A percentile compares a stretch with the other conserved stretches of the same genome.
Evolutionary conservation across 2,888 invertebrate species (phyloP).

Genomic region (Spodoptera littoralis): DNA sequence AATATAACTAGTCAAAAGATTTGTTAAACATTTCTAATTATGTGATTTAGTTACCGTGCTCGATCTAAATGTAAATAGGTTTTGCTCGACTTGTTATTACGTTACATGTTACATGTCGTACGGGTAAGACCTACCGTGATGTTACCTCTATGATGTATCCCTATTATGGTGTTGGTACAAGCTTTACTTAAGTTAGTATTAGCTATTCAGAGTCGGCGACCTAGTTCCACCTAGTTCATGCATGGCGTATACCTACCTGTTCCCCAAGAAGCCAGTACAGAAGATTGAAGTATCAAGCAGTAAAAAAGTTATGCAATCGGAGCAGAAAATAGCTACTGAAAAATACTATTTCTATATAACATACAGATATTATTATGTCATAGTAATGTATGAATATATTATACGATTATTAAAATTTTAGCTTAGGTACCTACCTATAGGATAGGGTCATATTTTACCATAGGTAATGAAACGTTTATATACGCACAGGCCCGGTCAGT

Average conservation of each 20-base stretch:
- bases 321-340: conserved; percentile 54
- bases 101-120: neutral
- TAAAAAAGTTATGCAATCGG: conserved; percentile 33
- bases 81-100: neutral
- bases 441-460: conserved; percentile 10
- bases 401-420: conserved; percentile 42
- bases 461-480: conserved; percentile 14
- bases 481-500: neutral
- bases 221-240: conserved; percentile 34
- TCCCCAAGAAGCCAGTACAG: conserved; percentile 36
- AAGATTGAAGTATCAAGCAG: conserved; percentile 30
- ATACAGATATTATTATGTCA: conserved; percentile 32
- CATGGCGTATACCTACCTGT: conserved; percentile 47
- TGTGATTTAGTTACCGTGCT: conserved; percentile 24
- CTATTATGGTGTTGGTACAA: neutral
- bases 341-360: conserved; percentile 52
- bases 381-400: conserved; percentile 44
- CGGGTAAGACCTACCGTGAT: neutral
- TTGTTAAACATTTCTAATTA: conserved; percentile 48
- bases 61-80: conserved; percentile 34
- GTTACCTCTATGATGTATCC: neutral
- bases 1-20: conserved; percentile 11
- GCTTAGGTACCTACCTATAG: conserved; percentile 20
- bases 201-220: neutral
- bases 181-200: neutral